Evolutionary conservation across 2,888 invertebrate genomes (phyloP), one percentile per base, ranked within the genome.

Genomic region (Sialis fuliginosa): DNA sequence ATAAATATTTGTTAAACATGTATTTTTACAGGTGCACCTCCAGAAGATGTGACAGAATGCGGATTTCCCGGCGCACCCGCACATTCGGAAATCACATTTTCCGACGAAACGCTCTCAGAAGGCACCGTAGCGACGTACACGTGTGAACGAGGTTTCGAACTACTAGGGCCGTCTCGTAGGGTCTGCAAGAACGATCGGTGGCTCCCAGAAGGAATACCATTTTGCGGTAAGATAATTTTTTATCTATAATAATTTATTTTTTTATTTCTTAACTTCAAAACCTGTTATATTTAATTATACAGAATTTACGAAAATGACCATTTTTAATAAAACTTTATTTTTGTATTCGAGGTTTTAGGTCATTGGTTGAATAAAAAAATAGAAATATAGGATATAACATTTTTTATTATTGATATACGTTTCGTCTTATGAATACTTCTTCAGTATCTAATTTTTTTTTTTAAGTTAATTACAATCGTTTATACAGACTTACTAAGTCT

Each of bases 1-100:
- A n/a, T n/a, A n/a, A n/a, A n/a, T n/a, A n/a, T n/a, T n/a, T n/a
- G n/a, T n/a, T n/a, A n/a, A n/a, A n/a, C n/a, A n/a, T n/a, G n/a
- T n/a, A n/a, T n/a, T n/a, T 22, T 22, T 22, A 22, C 22, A 22
- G 22, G 22, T 22, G 22, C 2, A 22, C 37, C 6, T 8, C 37
- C 56, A 40, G 51, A 52, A 42, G 53, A 50, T 34, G 51, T 49
- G 13, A 63, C 63, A 49, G 8, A n/a, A 12, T 92, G 92, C 63
- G 76, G 83, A 54, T 92, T 89, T 67, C 92, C 92, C 1, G 92
- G 92, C 7, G 81, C 87, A 1, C 92, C 92, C 7, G 89, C 91
- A 1, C 92, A 92, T 67, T 85, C 84, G 48, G 73, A 71, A 42
- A 81, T 92, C 35, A 71, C 77, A 22, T 90, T 92, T 65, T 80